These are phyloP conservation scores for Meloidogyne floridensis DNA, from an alignment of 1,140 invertebrate species.

Conservation along the genomic window DNA sequence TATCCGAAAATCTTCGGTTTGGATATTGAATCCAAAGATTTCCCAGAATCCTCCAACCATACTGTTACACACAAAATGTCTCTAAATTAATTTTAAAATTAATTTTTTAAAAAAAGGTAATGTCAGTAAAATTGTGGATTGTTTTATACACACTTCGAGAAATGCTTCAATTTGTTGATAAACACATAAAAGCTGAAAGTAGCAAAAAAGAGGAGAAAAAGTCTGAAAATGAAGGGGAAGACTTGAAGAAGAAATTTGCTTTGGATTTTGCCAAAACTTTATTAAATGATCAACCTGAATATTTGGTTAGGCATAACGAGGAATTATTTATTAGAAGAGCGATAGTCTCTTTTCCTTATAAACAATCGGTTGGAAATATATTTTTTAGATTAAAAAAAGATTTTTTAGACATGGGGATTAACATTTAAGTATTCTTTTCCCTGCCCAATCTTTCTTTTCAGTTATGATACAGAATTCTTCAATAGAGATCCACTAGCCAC, in stretches of 20 bases:
- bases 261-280: constrained; percentile 37
- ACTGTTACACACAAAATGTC: background rate
- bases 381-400: constrained; percentile 3
- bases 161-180: constrained; percentile 54
- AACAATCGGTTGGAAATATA: constrained; percentile 47
- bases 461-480: too few species aligned
- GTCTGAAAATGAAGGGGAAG: constrained; percentile 15
- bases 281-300: constrained; percentile 27
- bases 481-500: too few species aligned
- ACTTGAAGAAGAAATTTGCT: constrained; percentile 26
- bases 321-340: constrained; percentile 53
- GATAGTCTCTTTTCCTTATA: constrained; percentile 55
- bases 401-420: background rate
- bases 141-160: constrained; percentile 55
- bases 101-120: constrained; percentile 48
- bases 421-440: background rate
- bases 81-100: background rate
- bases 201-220: constrained; percentile 1
- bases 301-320: constrained; percentile 38
- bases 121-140: constrained; percentile 63
- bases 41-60: too few species aligned
- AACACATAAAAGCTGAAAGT: constrained; percentile 25
- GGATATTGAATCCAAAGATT: too few species aligned
- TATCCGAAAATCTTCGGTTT: too few species aligned
- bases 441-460: too few species aligned